phyloP scores from a whole-genome alignment of 2,888 invertebrate species.

The Caenorhabditis sulstoni region DNA sequence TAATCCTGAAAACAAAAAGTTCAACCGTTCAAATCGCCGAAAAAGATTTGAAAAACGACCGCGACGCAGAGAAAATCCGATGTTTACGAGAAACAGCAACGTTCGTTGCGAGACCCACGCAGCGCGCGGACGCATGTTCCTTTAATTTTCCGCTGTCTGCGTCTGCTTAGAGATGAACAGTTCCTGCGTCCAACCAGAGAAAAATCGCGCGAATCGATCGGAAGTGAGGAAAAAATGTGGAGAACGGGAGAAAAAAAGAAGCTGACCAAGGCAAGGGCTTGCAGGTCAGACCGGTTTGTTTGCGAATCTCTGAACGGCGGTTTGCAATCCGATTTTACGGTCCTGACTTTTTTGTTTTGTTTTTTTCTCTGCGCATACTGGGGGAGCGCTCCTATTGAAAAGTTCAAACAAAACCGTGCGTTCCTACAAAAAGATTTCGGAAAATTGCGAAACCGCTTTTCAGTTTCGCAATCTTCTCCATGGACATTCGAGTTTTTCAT shows the following conservation, averaged over 20 bases:
- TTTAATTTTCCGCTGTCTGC: constrained; percentile 24
- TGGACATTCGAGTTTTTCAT: too few relatives aligned
- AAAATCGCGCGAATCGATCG: constrained; percentile 28
- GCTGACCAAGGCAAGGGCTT: neutral
- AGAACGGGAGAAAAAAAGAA: constrained; percentile 7
- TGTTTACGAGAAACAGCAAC: constrained; percentile 11
- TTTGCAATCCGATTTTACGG: constrained; percentile 20
- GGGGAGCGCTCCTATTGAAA: neutral
- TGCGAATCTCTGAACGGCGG: neutral
- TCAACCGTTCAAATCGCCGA: neutral
- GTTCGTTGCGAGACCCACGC: constrained; percentile 22
- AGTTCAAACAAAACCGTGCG: too few relatives aligned
- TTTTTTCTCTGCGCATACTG: constrained; percentile 17
- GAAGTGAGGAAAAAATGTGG: constrained; percentile 17
- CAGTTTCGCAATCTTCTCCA: neutral
- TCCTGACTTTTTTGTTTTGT: constrained; percentile 19
- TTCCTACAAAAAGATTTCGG: too few relatives aligned
- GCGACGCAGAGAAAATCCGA: constrained; percentile 28
- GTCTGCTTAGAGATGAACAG: constrained; percentile 6
- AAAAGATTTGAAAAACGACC: constrained; percentile 11
- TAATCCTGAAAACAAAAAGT: too few relatives aligned
- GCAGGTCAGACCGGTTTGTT: constrained; percentile 20
- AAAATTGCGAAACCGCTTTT: too few relatives aligned
- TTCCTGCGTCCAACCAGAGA: neutral
- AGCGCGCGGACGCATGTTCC: neutral